These are phyloP conservation scores for Rhagoletis zephyria DNA, from an alignment of 1,140 invertebrate species.

Conservation along the genomic window DNA sequence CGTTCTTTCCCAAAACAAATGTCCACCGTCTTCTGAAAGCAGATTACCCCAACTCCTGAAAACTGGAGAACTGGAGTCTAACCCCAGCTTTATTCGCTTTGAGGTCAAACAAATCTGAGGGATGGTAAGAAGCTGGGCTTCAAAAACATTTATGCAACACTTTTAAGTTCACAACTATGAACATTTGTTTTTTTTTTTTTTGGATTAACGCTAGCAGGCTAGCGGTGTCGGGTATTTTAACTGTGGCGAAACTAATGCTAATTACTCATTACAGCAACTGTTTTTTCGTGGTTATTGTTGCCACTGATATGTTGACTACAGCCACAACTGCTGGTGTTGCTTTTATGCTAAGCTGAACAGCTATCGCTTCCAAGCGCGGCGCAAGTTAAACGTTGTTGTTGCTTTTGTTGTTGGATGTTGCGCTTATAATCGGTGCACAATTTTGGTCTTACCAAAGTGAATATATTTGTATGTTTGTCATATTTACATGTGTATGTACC, in stretches of 20 bases:
- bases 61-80: too few relatives aligned
- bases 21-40: too few relatives aligned
- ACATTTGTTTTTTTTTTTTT: not conserved
- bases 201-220: not conserved
- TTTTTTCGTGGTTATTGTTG: constrained; percentile 3
- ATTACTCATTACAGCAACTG: constrained; percentile 24
- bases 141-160: not conserved
- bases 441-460: not conserved
- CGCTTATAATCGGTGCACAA: not conserved
- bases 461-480: not conserved
- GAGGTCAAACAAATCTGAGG: too few relatives aligned
- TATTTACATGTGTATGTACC: not conserved
- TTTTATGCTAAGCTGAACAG: not conserved
- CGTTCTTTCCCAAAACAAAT: too few relatives aligned
- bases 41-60: too few relatives aligned
- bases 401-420: not conserved
- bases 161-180: not conserved
- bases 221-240: not conserved
- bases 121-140: too few relatives aligned
- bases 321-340: not conserved
- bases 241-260: not conserved
- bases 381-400: not conserved
- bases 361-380: not conserved
- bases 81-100: too few relatives aligned
- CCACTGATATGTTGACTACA: constrained; percentile 4